Conservation (phyloP, 2,888 invertebrate species). For the Chesias legatella region DNA sequence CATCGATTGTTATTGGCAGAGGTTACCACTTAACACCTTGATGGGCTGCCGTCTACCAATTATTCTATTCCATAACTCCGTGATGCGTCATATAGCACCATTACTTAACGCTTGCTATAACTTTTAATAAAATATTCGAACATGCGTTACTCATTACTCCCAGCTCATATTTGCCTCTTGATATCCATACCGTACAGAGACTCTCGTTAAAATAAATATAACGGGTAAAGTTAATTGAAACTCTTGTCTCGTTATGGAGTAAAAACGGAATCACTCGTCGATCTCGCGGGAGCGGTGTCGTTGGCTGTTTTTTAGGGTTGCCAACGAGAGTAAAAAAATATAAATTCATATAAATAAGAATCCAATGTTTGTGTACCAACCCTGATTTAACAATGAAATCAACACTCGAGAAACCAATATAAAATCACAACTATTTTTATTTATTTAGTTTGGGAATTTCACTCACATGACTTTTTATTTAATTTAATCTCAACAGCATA, state of each 20-base stretch:
- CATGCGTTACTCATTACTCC: no score
- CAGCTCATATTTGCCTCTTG: not conserved
- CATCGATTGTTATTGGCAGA: no score
- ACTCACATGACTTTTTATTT: not conserved
- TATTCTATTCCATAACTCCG: no score
- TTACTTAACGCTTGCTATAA: no score
- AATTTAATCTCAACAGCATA: not conserved
- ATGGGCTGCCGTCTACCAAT: no score
- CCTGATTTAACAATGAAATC: conserved; percentile 14
- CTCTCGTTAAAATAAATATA: conserved; percentile 31
- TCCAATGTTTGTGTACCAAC: not conserved
- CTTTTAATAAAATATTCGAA: no score
- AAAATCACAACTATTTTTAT: conserved; percentile 6
- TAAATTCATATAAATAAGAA: no score
- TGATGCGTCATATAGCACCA: no score
- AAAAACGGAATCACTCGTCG: conserved; percentile 30
- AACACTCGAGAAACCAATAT: conserved; percentile 11
- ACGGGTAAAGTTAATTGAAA: conserved; percentile 38
- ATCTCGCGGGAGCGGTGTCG: not conserved
- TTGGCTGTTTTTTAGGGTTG: conserved; percentile 3
- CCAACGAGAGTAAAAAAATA: not conserved
- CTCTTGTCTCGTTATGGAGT: conserved; percentile 37
- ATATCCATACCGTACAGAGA: not conserved
- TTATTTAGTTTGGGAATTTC: conserved; percentile 1
- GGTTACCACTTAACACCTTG: no score